Percentiles rank a stretch among this genome's conserved stretches.
Conservation (phyloP, 2,113 vertebrate genomes). For the Cyprichromis sp. region DNA sequence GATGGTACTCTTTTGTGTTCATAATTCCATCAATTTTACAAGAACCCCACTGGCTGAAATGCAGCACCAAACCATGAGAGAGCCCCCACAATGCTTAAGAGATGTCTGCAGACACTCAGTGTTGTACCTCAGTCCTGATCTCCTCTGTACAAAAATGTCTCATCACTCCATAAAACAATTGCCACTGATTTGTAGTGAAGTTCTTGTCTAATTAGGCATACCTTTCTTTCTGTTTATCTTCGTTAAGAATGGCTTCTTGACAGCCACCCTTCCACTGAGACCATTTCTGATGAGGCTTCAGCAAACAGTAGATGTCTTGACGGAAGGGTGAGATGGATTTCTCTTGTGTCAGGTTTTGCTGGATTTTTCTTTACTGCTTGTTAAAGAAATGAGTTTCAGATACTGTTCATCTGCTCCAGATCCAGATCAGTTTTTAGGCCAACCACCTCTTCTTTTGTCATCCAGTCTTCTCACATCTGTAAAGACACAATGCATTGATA, state of each 20-base stretch:
- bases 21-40: not conserved
- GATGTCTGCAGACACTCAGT: not conserved
- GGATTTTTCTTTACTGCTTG: not conserved
- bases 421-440: not conserved
- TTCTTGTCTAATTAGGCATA: not conserved
- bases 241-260: not conserved
- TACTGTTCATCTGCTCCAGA: not conserved
- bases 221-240: not conserved
- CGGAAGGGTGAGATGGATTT: not conserved
- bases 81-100: not conserved
- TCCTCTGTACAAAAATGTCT: not conserved
- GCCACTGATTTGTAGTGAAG: not conserved
- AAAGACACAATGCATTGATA: not conserved
- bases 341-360: not conserved
- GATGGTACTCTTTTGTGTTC: not conserved
- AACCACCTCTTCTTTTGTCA: not conserved
- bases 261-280: not conserved
- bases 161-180: not conserved
- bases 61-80: not conserved
- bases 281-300: not conserved
- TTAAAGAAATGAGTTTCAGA: not conserved
- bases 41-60: not conserved
- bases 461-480: not conserved
- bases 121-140: not conserved
- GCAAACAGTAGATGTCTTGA: not conserved